Percentiles rank a stretch among this genome's conserved stretches.
phyloP scores from a whole-genome alignment of 2,888 invertebrate species.

The Caprella mutica region DNA sequence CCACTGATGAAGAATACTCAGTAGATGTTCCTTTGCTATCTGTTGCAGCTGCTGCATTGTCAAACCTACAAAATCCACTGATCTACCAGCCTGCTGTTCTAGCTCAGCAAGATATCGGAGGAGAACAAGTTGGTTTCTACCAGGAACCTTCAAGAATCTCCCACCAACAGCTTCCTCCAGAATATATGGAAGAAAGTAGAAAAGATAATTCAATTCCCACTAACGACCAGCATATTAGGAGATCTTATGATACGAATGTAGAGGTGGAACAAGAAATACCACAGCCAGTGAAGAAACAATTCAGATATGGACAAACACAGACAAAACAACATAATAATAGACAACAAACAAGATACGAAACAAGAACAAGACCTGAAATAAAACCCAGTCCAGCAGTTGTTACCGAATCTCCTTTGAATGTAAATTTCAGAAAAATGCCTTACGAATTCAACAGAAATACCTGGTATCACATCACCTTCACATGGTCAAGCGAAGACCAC shows the following conservation, averaged over 20 bases:
- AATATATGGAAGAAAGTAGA: slow-evolving; percentile 12
- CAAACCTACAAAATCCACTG: neutral
- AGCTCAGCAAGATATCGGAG: slow-evolving; percentile 7
- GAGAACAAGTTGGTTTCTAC: slow-evolving; percentile 13
- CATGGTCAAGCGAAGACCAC: slow-evolving; percentile 22
- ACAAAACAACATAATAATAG: too few species aligned
- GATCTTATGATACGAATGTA: neutral
- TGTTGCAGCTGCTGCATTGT: neutral
- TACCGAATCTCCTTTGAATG: slow-evolving; percentile 4
- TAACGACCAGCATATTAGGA: neutral
- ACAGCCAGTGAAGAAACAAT: neutral
- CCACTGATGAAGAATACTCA: slow-evolving; percentile 2
- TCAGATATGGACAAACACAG: neutral
- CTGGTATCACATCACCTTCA: slow-evolving; percentile 30
- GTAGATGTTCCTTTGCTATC: slow-evolving; percentile 8
- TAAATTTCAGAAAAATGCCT: slow-evolving; percentile 28
- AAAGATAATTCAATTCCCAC: neutral
- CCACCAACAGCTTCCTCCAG: slow-evolving; percentile 27
- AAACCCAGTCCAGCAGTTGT: neutral
- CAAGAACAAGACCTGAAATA: neutral
- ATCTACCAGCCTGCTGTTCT: neutral
- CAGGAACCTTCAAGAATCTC: slow-evolving; percentile 23
- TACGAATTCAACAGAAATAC: slow-evolving; percentile 18
- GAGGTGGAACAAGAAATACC: neutral
- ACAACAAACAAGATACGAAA: neutral